Conservation (phyloP, 2,113 vertebrate species). For the Empidonax traillii region DNA sequence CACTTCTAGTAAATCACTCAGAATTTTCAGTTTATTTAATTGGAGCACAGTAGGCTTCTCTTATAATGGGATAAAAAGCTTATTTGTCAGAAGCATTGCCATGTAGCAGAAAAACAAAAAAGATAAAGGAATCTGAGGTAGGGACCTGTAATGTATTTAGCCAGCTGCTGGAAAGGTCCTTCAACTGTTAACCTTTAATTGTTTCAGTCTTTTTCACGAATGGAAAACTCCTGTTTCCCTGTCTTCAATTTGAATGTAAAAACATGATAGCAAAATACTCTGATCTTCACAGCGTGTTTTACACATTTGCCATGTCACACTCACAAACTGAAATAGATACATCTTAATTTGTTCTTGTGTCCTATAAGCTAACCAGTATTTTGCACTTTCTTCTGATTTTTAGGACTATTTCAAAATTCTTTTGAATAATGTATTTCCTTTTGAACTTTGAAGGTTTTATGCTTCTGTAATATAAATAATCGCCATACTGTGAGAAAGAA, state of each 20-base stretch:
- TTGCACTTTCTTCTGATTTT: neutral
- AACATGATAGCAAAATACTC: neutral
- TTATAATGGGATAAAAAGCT: neutral
- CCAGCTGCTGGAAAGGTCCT: neutral
- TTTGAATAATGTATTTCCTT: neutral
- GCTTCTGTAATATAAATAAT: neutral
- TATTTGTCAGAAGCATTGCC: neutral
- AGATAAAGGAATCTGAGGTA: neutral
- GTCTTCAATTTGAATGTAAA: neutral
- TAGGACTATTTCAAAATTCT: neutral
- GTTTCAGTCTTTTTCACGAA: neutral
- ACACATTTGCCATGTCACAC: neutral
- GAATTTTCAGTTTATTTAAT: neutral
- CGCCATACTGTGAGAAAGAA: neutral
- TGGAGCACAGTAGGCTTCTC: neutral
- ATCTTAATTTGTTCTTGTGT: neutral
- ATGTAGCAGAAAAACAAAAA: neutral
- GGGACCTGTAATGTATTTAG: neutral
- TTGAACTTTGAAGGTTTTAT: neutral
- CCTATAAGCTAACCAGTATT: neutral
- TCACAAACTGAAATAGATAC: neutral
- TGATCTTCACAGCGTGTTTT: neutral
- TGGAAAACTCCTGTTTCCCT: neutral
- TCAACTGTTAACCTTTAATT: neutral
- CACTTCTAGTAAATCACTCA: neutral